Conservation (phyloP, 2,888 invertebrate genomes). For the Drosophila macrospina region DNA sequence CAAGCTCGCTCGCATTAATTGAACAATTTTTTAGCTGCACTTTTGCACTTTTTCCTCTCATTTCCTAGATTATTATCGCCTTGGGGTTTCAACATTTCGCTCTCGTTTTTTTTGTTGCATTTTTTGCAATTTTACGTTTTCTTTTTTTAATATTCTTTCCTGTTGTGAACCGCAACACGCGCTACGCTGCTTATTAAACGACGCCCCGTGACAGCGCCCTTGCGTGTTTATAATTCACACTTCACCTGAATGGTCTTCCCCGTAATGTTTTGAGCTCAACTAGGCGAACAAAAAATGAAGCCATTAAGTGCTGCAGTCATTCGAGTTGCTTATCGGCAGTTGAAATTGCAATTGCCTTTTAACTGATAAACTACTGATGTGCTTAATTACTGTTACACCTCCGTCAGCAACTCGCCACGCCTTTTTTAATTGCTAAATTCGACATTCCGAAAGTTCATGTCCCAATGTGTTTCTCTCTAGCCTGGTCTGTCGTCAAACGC, state of each 20-base stretch:
- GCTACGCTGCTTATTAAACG: slow-evolving; percentile 58
- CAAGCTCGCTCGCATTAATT: slow-evolving; percentile 69
- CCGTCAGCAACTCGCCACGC: neutral
- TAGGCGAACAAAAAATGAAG: slow-evolving; percentile 52
- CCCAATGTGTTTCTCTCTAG: neutral
- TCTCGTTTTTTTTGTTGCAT: slow-evolving; percentile 1
- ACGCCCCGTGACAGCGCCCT: slow-evolving; percentile 47
- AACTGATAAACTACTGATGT: slow-evolving; percentile 20
- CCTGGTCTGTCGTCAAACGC: neutral
- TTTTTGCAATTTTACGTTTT: slow-evolving; percentile 2
- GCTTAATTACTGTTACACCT: slow-evolving; percentile 12
- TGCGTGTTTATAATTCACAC: slow-evolving; percentile 79
- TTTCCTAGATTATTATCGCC: slow-evolving; percentile 72
- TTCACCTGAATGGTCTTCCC: slow-evolving; percentile 60
- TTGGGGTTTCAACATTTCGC: slow-evolving; percentile 48
- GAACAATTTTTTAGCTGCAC: slow-evolving; percentile 71
- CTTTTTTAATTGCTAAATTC: slow-evolving; percentile 11
- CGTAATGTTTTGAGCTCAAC: slow-evolving; percentile 29
- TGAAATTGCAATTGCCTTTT: slow-evolving; percentile 32
- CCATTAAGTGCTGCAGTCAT: slow-evolving; percentile 54
- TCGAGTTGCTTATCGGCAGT: slow-evolving; percentile 54
- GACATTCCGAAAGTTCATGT: slow-evolving; percentile 3
- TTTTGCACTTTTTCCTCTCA: slow-evolving; percentile 55
- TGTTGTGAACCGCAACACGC: slow-evolving; percentile 44
- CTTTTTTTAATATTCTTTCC: neutral